A percentile compares a stretch with the other conserved stretches of the same genome.
Evolutionary conservation across 2,888 invertebrate species (phyloP).

Genomic region (Tiliacea citrago): DNA sequence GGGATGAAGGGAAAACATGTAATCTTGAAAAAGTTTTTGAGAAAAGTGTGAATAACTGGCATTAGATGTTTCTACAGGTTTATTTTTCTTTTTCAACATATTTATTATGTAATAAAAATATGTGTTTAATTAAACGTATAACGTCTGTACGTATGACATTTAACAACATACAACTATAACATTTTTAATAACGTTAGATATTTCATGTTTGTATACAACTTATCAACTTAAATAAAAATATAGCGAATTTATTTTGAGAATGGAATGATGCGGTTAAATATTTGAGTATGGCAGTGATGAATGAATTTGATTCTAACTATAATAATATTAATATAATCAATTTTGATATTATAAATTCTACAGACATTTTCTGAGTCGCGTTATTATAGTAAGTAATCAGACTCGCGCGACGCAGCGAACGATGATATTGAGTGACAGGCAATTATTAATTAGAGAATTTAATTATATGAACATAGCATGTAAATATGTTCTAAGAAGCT

Average conservation of each 20-base stretch:
- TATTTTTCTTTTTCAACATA: conserved; percentile 3
- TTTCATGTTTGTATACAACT: background rate
- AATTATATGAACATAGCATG: conserved; percentile 7
- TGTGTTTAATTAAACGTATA: background rate
- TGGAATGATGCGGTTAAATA: background rate
- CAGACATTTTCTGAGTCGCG: background rate
- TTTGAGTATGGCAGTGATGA: background rate
- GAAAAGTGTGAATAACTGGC: background rate
- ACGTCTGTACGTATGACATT: no score
- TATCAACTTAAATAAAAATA: background rate
- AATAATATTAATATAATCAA: background rate
- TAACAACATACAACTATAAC: no score
- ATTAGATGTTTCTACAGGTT: background rate
- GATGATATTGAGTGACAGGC: conserved; percentile 10
- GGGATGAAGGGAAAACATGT: conserved; percentile 6
- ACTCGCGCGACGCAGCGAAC: no score
- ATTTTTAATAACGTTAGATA: background rate
- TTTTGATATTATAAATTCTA: background rate
- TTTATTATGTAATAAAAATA: background rate
- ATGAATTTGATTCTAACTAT: background rate
- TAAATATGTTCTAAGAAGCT: background rate
- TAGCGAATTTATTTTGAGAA: no score
- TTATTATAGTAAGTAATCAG: background rate
- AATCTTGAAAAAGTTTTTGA: background rate
- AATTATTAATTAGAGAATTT: conserved; percentile 18